These are phyloP conservation scores for Micromesistius poutassou DNA, from an alignment of 2,797 vertebrate species.

Conservation along the genomic window DNA sequence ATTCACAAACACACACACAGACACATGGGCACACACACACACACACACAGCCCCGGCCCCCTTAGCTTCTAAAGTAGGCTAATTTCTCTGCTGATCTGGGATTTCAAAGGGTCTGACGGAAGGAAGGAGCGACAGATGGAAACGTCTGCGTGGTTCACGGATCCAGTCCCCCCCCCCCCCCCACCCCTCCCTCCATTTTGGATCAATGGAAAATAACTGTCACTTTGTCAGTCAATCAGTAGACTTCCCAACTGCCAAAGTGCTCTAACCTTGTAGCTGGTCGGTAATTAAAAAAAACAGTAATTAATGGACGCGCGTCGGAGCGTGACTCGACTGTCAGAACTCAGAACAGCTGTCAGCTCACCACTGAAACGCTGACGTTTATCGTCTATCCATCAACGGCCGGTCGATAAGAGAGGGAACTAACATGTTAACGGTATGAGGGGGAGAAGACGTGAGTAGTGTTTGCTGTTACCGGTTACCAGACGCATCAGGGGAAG, in stretches of 20 bases:
- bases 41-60: constrained; percentile 27
- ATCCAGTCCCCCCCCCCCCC: constrained; percentile 16
- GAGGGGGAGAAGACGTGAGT: too few relatives aligned
- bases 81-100: constrained; percentile 77
- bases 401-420: not conserved
- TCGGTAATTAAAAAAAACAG: not conserved
- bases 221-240: constrained; percentile 38
- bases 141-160: constrained; percentile 40
- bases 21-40: not conserved
- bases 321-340: not conserved
- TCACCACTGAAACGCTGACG: too few relatives aligned
- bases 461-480: not conserved
- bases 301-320: not conserved
- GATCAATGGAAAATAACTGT: constrained; percentile 41
- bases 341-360: not conserved
- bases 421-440: not conserved
- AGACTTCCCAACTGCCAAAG: not conserved
- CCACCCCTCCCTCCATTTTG: constrained; percentile 17
- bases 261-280: not conserved
- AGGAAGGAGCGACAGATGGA: constrained; percentile 67
- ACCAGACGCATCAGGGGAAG: not conserved
- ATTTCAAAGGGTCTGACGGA: constrained; percentile 63
- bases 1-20: not conserved
- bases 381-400: not conserved
- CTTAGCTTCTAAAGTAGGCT: constrained; percentile 64